Base-by-base conservation (phyloP, 2,888 invertebrate species). In the Amiota minor region DNA sequence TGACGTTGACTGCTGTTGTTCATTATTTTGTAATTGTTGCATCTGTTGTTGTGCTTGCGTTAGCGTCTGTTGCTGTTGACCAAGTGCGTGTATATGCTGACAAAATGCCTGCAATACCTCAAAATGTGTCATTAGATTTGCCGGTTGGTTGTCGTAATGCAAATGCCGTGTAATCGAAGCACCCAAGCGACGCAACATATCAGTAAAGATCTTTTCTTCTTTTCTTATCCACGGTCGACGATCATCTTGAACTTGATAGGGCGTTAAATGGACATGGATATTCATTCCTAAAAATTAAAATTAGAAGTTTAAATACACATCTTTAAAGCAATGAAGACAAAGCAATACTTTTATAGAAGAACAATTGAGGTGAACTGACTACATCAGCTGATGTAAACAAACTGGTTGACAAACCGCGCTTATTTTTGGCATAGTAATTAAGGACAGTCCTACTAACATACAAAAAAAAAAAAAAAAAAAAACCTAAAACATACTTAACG, bases 241-340 rank as follows among this genome's bases (percentile, higher is more conserved):
- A 75, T 93, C 92, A 87, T 97, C 96, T 77, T 92, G 91, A 72
- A 97, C 93, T 90, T 97, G 97, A 90, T 97, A 97, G n/a, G 97
- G 97, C 59, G 96, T 95, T 73, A 97, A 95, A 90, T 97, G 96
- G 55, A 96, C 92, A 85, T 92, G 93, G 71, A 96, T 91, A 77
- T 92, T 91, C 82, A 96, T 93, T 70, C 92, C 95, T 95, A 78
- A 64, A 76, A 75, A 16, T 6, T 11, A 45, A 1, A 3, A 64
- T n/a, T n/a, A n/a, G n/a, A n/a, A n/a, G n/a, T n/a, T n/a, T n/a
- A n/a, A n/a, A n/a, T n/a, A 55, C 12, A 61, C 18, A 20, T 61
- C 18, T n/a, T 12, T 45, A 62, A 35, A 23, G 35, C 9, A 11
- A 23, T 35, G 9, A 55, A 16, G 18, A 70, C 20, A 70, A 10